Evolutionary conservation across 1,140 invertebrate species (phyloP).

Genomic region (Phymastichus coffea): DNA sequence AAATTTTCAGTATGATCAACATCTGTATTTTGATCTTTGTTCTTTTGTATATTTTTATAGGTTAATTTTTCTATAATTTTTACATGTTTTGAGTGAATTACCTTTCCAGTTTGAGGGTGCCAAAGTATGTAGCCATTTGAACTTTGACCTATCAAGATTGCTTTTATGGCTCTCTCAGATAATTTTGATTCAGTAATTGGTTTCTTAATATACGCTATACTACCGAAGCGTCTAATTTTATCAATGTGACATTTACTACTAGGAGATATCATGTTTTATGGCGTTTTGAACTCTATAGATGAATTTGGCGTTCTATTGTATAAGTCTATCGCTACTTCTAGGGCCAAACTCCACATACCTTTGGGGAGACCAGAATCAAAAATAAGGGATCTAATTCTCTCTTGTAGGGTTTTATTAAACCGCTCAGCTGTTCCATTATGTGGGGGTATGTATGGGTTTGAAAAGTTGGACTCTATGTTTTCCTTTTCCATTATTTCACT

Average conservation of each 20-base stretch:
- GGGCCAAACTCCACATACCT: constrained; percentile 40
- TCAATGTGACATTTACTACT: constrained; percentile 14
- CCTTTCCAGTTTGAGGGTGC: not conserved
- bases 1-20: no score
- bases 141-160: not conserved
- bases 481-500: not conserved
- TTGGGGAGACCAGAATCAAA: constrained; percentile 19
- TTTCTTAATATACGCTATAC: constrained; percentile 20
- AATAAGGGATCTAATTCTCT: not conserved
- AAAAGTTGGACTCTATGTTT: not conserved
- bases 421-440: constrained; percentile 34
- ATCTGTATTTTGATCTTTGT: no score
- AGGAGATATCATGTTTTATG: constrained; percentile 19
- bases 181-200: not conserved
- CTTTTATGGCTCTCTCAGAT: not conserved
- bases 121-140: not conserved
- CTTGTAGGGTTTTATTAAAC: constrained; percentile 1
- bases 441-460: constrained; percentile 24
- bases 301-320: constrained; percentile 36
- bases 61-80: not conserved
- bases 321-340: constrained; percentile 30
- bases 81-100: not conserved
- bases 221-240: constrained; percentile 20
- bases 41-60: no score
- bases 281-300: not conserved